Evolutionary conservation across 2,888 invertebrate genomes (phyloP).

Genomic region (Microplitis deprimator): DNA sequence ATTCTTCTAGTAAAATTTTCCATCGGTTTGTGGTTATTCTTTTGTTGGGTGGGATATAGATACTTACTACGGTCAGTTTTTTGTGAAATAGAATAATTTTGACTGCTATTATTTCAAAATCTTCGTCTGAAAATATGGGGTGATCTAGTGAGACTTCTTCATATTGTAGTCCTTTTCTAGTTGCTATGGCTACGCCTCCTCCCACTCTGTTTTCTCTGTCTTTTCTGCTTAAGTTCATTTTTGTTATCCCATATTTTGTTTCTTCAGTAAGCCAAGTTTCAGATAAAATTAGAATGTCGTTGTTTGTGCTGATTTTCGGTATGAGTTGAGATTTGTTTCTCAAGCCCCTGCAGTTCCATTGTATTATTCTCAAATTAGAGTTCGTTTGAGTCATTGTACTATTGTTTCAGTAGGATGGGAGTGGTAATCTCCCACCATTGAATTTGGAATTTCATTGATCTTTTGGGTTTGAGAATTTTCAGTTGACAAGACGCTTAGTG

Average conservation of each 20-base stretch:
- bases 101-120: not conserved
- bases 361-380: no score
- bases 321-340: no score
- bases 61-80: not conserved
- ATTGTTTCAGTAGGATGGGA: no score
- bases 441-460: no score
- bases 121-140: not conserved
- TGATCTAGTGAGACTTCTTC: not conserved
- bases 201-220: not conserved
- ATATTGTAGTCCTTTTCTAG: not conserved
- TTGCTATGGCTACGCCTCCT: not conserved
- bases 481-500: no score
- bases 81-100: not conserved
- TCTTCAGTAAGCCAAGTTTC: no score
- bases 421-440: no score
- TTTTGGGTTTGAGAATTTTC: no score
- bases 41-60: constrained; percentile 1
- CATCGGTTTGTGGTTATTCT: not conserved
- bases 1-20: not conserved
- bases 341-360: no score
- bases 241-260: not conserved
- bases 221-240: not conserved
- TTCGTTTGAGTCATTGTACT: no score
- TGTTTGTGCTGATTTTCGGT: no score
- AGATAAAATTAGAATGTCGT: no score